phyloP scores from a whole-genome alignment of 1,140 invertebrate genomes.

The Anastrepha ludens region DNA sequence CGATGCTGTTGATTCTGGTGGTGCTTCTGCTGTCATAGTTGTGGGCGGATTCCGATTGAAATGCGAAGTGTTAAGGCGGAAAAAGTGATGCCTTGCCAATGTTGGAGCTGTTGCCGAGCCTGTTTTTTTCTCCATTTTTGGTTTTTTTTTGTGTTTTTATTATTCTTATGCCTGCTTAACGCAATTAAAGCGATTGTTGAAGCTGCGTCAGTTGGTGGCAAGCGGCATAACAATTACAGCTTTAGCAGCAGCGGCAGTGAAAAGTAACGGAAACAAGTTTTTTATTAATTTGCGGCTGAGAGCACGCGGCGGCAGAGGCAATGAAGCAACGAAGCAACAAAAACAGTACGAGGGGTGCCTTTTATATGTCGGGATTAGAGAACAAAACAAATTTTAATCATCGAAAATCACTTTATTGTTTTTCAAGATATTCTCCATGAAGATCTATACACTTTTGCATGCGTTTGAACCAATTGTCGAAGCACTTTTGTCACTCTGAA shows the following conservation, averaged over 20 bases:
- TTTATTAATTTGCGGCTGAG: conserved; percentile 30
- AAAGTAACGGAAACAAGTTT: neutral
- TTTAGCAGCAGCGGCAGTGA: neutral
- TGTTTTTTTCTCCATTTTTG: neutral
- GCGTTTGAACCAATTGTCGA: too few species aligned
- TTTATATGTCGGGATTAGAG: too few species aligned
- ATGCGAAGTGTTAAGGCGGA: conserved; percentile 21
- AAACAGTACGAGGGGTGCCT: neutral
- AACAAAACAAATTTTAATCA: too few species aligned
- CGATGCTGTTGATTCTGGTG: neutral
- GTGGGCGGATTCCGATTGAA: conserved; percentile 1
- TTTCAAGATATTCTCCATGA: too few species aligned
- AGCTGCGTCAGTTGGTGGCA: conserved; percentile 22
- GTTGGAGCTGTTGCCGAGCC: neutral
- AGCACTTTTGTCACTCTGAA: too few species aligned
- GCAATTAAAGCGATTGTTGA: conserved; percentile 22
- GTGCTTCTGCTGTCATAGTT: neutral
- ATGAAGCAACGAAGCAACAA: neutral
- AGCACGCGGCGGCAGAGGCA: neutral
- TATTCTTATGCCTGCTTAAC: neutral
- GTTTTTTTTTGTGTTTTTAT: neutral
- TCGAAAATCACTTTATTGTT: too few species aligned
- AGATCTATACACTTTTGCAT: too few species aligned
- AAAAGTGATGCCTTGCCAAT: neutral
- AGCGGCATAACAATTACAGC: neutral